Percentiles rank a stretch among this genome's conserved stretches.
Evolutionary conservation across 37 sponge, comb jelly and placozoan species (phyloP).

Genomic region (Crambe crambe): DNA sequence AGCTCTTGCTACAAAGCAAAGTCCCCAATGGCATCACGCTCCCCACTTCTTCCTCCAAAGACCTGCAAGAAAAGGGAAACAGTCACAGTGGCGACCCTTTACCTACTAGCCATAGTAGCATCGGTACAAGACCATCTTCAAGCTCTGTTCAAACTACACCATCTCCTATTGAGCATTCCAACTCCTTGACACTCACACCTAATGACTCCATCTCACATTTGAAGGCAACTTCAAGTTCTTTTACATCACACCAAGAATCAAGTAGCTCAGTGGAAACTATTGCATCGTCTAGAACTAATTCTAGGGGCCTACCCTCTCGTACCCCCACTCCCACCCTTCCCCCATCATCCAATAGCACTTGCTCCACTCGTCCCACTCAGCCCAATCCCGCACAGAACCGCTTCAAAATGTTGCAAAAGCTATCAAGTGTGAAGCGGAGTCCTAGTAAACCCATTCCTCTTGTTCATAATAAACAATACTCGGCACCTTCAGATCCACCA

Average conservation of each 20-base stretch:
- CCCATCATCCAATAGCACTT: background rate
- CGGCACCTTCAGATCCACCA: too few relatives aligned
- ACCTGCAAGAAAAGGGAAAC: background rate
- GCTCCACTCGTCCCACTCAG: background rate
- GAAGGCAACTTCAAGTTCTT: too few relatives aligned
- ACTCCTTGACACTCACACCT: background rate
- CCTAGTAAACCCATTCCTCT: background rate
- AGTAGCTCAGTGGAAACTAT: background rate
- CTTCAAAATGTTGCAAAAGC: slow-evolving; percentile 15
- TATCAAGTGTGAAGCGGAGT: slow-evolving; percentile 13
- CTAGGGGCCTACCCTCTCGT: background rate
- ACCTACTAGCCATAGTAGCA: too few relatives aligned
- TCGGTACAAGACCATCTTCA: too few relatives aligned
- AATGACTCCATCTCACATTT: background rate
- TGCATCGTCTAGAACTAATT: background rate
- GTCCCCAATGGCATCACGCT: slow-evolving; percentile 6
- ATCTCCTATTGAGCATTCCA: too few relatives aligned
- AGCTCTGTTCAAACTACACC: background rate
- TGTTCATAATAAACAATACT: too few relatives aligned
- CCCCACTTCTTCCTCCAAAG: background rate
- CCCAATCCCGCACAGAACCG: slow-evolving; percentile 3
- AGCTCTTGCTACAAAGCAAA: slow-evolving; percentile 31
- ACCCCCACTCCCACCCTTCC: slow-evolving; percentile 8
- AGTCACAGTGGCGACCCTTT: background rate
- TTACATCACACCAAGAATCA: background rate